Evolutionary conservation across 2,113 vertebrate species (phyloP).

Genomic region (Semnornis frantzii): DNA sequence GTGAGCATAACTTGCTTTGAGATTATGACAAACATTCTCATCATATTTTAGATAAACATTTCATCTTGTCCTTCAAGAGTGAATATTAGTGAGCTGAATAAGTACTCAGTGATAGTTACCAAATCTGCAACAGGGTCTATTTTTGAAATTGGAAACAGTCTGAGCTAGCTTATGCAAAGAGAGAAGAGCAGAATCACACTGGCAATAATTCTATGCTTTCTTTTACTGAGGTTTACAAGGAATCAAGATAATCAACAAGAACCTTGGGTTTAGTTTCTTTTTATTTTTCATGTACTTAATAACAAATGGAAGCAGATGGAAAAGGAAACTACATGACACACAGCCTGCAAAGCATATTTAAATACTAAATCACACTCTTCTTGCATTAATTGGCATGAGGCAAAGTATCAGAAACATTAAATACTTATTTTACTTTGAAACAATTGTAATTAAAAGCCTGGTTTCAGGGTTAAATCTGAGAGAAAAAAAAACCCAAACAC

Average conservation of each 20-base stretch:
- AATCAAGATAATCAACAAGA: slow-evolving; percentile 2
- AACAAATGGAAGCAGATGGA: slow-evolving; percentile 52
- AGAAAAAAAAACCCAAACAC: neutral
- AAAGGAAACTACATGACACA: slow-evolving; percentile 2
- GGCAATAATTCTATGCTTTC: slow-evolving; percentile 52
- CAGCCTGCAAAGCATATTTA: slow-evolving; percentile 48
- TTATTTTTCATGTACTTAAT: slow-evolving; percentile 7
- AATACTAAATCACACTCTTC: slow-evolving; percentile 23
- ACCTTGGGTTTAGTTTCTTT: neutral
- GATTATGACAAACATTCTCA: slow-evolving; percentile 18
- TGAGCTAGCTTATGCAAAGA: slow-evolving; percentile 43
- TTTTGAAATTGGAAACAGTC: slow-evolving; percentile 64
- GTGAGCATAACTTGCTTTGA: slow-evolving; percentile 44
- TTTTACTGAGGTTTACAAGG: slow-evolving; percentile 50
- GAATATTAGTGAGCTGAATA: slow-evolving; percentile 63
- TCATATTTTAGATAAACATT: slow-evolving; percentile 52
- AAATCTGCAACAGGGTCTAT: slow-evolving; percentile 34
- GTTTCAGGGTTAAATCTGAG: slow-evolving; percentile 23
- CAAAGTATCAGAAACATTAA: slow-evolving; percentile 64
- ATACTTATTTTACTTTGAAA: slow-evolving; percentile 69
- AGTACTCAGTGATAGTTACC: slow-evolving; percentile 46
- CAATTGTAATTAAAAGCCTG: slow-evolving; percentile 6
- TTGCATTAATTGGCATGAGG: slow-evolving; percentile 40
- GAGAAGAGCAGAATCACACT: slow-evolving; percentile 52
- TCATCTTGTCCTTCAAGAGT: slow-evolving; percentile 47